Conservation (phyloP, 2,888 invertebrate species). For the Agonopterix heracliana region DNA sequence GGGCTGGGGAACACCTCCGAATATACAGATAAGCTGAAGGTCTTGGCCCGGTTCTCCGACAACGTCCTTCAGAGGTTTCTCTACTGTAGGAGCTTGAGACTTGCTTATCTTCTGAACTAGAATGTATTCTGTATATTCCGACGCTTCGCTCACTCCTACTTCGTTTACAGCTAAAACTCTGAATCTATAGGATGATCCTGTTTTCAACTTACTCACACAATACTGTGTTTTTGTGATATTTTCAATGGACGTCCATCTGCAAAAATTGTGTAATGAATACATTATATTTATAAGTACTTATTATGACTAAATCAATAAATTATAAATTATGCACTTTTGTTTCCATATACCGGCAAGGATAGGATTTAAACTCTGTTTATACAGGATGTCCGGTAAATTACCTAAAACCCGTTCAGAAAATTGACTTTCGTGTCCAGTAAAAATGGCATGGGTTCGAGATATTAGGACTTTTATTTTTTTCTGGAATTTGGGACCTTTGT, state of each 20-base stretch:
- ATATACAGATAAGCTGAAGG: conserved; percentile 83
- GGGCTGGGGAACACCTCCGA: conserved; percentile 85
- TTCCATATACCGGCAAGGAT: no score
- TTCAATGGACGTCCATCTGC: conserved; percentile 81
- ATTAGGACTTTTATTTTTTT: no score
- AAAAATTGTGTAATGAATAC: conserved; percentile 14
- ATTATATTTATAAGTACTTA: no score
- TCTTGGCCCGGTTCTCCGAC: conserved; percentile 79
- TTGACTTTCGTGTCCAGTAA: no score
- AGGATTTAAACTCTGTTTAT: no score
- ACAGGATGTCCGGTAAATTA: no score
- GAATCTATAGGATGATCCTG: conserved; percentile 82
- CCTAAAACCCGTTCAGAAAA: no score
- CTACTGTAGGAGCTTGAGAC: conserved; percentile 79
- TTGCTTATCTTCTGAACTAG: conserved; percentile 72
- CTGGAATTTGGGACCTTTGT: no score
- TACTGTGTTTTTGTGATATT: conserved; percentile 80
- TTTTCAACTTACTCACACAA: conserved; percentile 78
- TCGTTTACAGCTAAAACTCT: conserved; percentile 86
- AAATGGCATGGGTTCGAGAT: no score
- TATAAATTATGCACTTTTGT: no score
- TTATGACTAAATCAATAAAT: not conserved
- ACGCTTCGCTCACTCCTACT: conserved; percentile 84
- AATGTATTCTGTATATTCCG: conserved; percentile 78
- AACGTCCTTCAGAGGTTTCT: conserved; percentile 81